Base-by-base conservation (phyloP, 2,797 vertebrate genomes). In the Champsocephalus esox region DNA sequence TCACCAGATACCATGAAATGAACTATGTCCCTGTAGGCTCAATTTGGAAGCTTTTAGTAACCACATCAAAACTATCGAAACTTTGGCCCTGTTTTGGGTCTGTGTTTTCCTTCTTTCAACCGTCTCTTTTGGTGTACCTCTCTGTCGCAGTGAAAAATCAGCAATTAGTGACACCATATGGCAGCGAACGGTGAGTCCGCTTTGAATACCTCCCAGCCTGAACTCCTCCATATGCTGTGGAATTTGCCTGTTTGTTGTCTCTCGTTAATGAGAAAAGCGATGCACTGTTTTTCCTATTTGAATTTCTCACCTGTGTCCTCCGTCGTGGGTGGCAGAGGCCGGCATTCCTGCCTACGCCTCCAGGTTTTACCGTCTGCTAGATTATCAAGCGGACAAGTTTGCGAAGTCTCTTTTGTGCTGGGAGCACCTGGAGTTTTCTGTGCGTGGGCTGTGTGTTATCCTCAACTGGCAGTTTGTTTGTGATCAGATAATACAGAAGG, bases 151-250 rank as follows among this genome's bases (percentile, higher is more conserved):
- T 64, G 89, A 85, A 91, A 86, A 91, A 92, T 87, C 88, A 74
- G 93, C 93, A 96, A 95, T 95, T 95, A 95, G 94, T 91, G 91
- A 88, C 86, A 89, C 95, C 95, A 96, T 95, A 96, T 96, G 95
- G 94, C 77, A 58, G 85, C 88, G 88, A 93, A 90, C 19, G 60
- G 81, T 48, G 61, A 91, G 89, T 87, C 85, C 66, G 80, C 92
- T 95, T 94, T 94, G 92, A 92, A 93, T 89, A 92, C 89, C 88
- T 93, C 90, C 91, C 91, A 94, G 92, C 74, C 90, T 91, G 92
- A 94, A 93, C 92, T 89, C 84, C 86, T 91, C 94, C 93, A 94
- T 95, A 94, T 95, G 94, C 85, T 92, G 85, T 88, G 92, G 91
- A 94, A 93, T 94, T 89, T 82, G 84, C 82, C 77, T 70, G 91